Evolutionary conservation across 2,797 vertebrate species (phyloP).

Genomic region (Sebastes alutus): DNA sequence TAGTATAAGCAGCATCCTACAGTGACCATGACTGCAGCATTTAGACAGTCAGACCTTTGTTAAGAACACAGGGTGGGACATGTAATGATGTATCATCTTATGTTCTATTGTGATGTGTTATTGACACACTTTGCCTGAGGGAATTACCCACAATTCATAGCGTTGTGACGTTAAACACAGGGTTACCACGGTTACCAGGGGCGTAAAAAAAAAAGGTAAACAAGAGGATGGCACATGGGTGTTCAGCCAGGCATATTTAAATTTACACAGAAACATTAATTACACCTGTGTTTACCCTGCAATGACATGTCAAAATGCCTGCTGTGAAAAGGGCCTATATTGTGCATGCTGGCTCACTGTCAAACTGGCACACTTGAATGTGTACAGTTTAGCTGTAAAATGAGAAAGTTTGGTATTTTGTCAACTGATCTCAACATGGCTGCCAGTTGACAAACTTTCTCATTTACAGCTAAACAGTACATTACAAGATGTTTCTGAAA

Average conservation of each 20-base stretch:
- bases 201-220: too few relatives aligned
- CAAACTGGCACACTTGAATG: background rate
- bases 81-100: background rate
- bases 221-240: too few relatives aligned
- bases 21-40: background rate
- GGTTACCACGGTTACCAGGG: too few relatives aligned
- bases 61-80: background rate
- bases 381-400: too few relatives aligned
- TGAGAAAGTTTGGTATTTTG: too few relatives aligned
- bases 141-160: too few relatives aligned
- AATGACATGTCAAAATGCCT: background rate
- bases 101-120: background rate
- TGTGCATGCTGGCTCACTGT: too few relatives aligned
- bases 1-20: background rate
- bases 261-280: background rate
- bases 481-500: too few relatives aligned
- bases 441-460: fast-evolving
- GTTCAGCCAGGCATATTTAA: too few relatives aligned
- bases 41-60: background rate
- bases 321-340: background rate
- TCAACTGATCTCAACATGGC: too few relatives aligned
- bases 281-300: background rate
- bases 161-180: too few relatives aligned
- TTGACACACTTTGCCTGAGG: background rate
- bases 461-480: too few relatives aligned